Evolutionary conservation across 2,888 invertebrate species (phyloP).

Genomic region (Meganola albula): DNA sequence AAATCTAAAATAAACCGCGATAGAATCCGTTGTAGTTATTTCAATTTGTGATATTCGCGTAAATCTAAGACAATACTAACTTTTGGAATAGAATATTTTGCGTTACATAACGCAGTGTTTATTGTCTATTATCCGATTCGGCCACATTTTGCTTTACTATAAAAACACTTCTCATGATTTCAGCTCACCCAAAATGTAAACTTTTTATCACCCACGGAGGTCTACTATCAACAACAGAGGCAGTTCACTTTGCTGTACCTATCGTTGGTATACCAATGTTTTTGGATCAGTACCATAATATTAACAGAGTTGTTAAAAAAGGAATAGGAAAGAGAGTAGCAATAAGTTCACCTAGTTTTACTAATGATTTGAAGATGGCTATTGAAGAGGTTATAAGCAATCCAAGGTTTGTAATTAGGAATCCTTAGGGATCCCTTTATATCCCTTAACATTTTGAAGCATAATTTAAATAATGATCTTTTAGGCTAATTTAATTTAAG

Average conservation of each 20-base stretch:
- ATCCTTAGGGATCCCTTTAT: too few species aligned
- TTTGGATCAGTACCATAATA: slow-evolving; percentile 41
- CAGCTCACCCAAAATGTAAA: slow-evolving; percentile 40
- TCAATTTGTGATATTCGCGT: too few species aligned
- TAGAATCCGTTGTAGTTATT: too few species aligned
- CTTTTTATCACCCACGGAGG: slow-evolving; percentile 48
- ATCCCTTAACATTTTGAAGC: too few species aligned
- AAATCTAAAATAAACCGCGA: too few species aligned
- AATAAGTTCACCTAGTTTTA: slow-evolving; percentile 29
- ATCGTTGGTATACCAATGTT: slow-evolving; percentile 44
- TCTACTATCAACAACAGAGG: slow-evolving; percentile 39
- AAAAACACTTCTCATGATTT: slow-evolving; percentile 8
- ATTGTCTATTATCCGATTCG: too few species aligned
- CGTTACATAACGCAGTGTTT: too few species aligned
- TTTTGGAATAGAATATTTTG: too few species aligned
- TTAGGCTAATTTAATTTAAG: too few species aligned
- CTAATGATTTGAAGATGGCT: slow-evolving; percentile 27
- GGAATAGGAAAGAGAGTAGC: slow-evolving; percentile 38
- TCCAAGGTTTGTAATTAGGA: slow-evolving; percentile 33
- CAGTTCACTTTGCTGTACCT: slow-evolving; percentile 41
- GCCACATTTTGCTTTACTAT: too few species aligned
- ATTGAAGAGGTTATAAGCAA: slow-evolving; percentile 29
- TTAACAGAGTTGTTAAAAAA: slow-evolving; percentile 30
- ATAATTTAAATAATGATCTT: too few species aligned
- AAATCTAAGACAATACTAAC: too few species aligned